Conservation (phyloP, 2,888 invertebrate species). For the Platerodrilus igneus region DNA sequence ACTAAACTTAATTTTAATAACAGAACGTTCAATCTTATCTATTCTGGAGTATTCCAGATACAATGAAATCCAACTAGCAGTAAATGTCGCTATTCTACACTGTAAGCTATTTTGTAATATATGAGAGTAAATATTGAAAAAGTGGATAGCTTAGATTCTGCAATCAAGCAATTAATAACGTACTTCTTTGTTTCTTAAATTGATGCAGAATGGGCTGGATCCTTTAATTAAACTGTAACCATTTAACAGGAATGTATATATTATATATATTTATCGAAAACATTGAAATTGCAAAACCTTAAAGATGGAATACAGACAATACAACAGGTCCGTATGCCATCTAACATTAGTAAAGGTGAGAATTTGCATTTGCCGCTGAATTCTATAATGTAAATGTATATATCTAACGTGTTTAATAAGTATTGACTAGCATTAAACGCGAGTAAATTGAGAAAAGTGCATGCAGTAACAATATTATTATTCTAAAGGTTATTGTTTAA, state of each 20-base stretch:
- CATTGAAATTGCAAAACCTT: conserved; percentile 12
- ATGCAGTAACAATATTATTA: conserved; percentile 32
- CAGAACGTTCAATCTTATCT: too few relatives aligned
- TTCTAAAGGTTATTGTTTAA: conserved; percentile 22
- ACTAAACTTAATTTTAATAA: too few relatives aligned
- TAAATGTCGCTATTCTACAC: too few relatives aligned
- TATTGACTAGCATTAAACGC: conserved; percentile 7
- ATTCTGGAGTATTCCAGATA: conserved; percentile 26
- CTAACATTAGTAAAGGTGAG: conserved; percentile 13
- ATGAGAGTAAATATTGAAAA: conserved; percentile 7
- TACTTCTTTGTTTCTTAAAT: conserved; percentile 4
- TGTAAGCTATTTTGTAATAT: too few relatives aligned
- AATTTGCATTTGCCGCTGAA: conserved; percentile 30
- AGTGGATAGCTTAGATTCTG: conserved; percentile 7
- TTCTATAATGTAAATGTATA: conserved; percentile 12
- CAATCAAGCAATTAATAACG: conserved; percentile 4
- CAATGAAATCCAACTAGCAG: conserved; percentile 34
- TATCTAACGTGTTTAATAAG: conserved; percentile 8
- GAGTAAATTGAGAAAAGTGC: conserved; percentile 16
- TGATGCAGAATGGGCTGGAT: conserved; percentile 13
- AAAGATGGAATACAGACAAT: too few relatives aligned
- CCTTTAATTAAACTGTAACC: conserved; percentile 12
- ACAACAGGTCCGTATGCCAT: conserved; percentile 5
- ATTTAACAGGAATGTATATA: conserved; percentile 5
- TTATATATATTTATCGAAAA: conserved; percentile 10